phyloP scores from a whole-genome alignment of 2,888 invertebrate genomes.

The Ochropacha duplaris region DNA sequence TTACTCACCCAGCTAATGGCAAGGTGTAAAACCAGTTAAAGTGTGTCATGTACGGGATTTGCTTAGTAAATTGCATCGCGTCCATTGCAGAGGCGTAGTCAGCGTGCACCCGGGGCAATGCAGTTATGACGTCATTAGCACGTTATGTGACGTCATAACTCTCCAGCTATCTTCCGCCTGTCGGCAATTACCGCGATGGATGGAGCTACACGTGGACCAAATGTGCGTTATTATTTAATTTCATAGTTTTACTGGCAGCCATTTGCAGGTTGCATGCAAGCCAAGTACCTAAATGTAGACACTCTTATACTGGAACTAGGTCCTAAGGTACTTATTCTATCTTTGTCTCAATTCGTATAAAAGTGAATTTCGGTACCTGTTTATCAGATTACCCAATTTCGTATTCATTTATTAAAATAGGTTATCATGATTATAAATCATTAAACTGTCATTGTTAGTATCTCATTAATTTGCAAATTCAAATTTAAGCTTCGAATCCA shows the following conservation, averaged over 20 bases:
- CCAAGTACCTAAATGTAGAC: slow-evolving; percentile 12
- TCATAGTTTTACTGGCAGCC: slow-evolving; percentile 34
- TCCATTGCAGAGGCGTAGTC: slow-evolving; percentile 58
- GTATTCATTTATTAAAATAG: background rate
- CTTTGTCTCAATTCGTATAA: background rate
- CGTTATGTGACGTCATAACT: slow-evolving; percentile 78
- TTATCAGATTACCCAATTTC: background rate
- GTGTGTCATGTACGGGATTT: slow-evolving; percentile 34
- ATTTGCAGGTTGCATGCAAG: slow-evolving; percentile 18
- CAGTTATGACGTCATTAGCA: slow-evolving; percentile 80
- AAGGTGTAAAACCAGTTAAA: slow-evolving; percentile 47
- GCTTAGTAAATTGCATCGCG: slow-evolving; percentile 60
- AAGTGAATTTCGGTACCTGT: background rate
- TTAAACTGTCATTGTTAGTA: background rate
- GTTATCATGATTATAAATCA: background rate
- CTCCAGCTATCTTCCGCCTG: slow-evolving; percentile 74
- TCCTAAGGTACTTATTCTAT: background rate
- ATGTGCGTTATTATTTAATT: slow-evolving; percentile 59
- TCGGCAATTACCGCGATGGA: slow-evolving; percentile 75
- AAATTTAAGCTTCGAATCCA: background rate
- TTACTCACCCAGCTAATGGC: slow-evolving; percentile 28
- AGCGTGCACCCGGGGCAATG: slow-evolving; percentile 64
- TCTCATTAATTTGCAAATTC: background rate
- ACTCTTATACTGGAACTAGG: too few species aligned
- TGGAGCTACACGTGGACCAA: slow-evolving; percentile 63